These are phyloP conservation scores for Orientallactaga bullata DNA, from an alignment of 2,113 vertebrate genomes.

Conservation along the genomic window DNA sequence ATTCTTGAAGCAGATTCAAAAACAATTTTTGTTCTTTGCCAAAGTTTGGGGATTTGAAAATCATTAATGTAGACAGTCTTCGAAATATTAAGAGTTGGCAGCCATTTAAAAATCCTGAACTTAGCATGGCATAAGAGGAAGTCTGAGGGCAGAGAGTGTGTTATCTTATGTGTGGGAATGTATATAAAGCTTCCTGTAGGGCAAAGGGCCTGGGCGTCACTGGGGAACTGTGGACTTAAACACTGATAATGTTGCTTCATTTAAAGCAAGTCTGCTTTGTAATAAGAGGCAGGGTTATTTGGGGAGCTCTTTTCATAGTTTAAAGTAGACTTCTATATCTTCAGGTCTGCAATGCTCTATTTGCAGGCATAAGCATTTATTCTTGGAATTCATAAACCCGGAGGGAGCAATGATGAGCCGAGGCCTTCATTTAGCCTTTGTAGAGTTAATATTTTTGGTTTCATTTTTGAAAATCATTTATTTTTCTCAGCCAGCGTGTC, in stretches of 20 bases:
- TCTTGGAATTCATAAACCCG: background rate
- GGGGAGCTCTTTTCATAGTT: conserved; percentile 7
- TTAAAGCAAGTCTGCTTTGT: background rate
- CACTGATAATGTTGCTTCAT: background rate
- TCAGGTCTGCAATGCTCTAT: background rate
- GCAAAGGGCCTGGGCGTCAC: background rate
- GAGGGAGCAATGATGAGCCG: background rate
- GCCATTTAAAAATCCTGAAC: conserved; percentile 54
- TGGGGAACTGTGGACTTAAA: background rate
- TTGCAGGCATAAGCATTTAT: background rate
- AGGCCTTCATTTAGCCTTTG: background rate
- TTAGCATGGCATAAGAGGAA: conserved; percentile 39
- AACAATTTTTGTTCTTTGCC: conserved; percentile 79
- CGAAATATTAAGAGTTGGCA: conserved; percentile 74
- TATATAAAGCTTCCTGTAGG: background rate
- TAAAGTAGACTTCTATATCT: conserved; percentile 21
- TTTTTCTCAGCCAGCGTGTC: conserved; percentile 33
- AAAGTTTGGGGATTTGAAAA: conserved; percentile 74
- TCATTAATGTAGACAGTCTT: conserved; percentile 78
- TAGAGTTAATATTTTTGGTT: background rate
- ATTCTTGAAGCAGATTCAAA: conserved; percentile 82
- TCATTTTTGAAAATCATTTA: background rate
- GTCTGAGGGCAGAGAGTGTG: background rate
- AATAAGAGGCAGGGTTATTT: background rate
- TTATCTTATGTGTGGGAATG: conserved; percentile 42